Conservation (phyloP, 2,797 vertebrate genomes). For the Galagoides demidoff region DNA sequence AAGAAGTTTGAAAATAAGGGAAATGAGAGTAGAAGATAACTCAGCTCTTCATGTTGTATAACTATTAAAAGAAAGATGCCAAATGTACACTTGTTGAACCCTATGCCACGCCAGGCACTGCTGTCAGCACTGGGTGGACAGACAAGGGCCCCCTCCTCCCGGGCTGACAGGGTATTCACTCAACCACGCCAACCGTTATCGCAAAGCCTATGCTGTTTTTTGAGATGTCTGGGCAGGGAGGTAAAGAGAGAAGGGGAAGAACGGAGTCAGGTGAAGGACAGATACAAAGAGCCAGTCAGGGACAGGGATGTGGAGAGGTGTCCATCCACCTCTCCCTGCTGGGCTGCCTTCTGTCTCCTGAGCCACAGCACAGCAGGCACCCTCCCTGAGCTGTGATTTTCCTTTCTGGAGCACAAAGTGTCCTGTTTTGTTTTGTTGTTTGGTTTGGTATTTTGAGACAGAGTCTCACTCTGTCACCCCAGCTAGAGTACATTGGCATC, state of each 20-base stretch:
- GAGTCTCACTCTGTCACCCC: no score
- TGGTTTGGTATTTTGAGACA: no score
- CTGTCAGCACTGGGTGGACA: neutral
- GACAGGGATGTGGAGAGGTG: neutral
- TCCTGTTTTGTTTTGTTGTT: neutral
- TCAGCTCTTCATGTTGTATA: rapidly evolving
- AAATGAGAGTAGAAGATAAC: no score
- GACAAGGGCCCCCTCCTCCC: neutral
- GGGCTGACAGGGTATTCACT: neutral
- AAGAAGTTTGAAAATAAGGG: neutral
- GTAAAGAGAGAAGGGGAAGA: neutral
- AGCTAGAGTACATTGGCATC: no score
- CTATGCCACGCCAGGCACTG: neutral
- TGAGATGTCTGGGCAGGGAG: neutral
- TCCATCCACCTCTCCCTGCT: neutral
- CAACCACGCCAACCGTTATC: neutral
- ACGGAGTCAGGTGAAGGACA: neutral
- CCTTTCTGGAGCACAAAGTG: neutral
- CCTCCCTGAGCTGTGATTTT: neutral
- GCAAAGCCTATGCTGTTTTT: neutral
- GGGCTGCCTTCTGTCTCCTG: no score
- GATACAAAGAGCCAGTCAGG: neutral
- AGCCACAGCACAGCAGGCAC: neutral
- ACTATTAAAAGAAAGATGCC: neutral
- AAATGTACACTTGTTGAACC: neutral